phyloP scores from a whole-genome alignment of 1,140 invertebrate species.

The Spodoptera frugiperda region DNA sequence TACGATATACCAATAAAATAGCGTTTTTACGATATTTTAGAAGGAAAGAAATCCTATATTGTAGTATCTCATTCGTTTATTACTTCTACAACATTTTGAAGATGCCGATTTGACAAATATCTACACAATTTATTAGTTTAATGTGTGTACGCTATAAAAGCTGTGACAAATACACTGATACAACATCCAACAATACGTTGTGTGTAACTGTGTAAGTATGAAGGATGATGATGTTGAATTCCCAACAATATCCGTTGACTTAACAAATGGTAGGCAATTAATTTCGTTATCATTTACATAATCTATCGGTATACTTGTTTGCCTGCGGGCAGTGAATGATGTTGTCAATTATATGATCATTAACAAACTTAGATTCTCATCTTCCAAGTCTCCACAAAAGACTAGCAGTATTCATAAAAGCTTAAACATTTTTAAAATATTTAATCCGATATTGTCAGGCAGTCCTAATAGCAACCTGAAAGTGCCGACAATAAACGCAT shows the following conservation, averaged over 20 bases:
- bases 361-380: neutral
- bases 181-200: neutral
- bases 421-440: neutral
- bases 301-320: neutral
- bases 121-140: no score
- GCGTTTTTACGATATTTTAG: no score
- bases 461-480: slow-evolving; percentile 64
- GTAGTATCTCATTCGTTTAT: no score
- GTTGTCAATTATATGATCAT: slow-evolving; percentile 12
- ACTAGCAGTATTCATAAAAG: neutral
- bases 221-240: neutral
- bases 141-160: neutral
- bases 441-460: slow-evolving; percentile 59
- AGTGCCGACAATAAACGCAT: slow-evolving; percentile 72
- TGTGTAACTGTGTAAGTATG: slow-evolving; percentile 13
- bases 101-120: no score
- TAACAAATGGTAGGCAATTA: slow-evolving; percentile 24
- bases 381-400: neutral
- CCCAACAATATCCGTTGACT: neutral
- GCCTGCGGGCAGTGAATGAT: slow-evolving; percentile 4
- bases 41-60: no score
- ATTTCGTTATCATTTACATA: slow-evolving; percentile 26
- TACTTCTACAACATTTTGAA: no score
- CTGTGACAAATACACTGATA: neutral
- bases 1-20: neutral